phyloP scores from a whole-genome alignment of 2,113 vertebrate genomes.

The Chionomys nivalis region DNA sequence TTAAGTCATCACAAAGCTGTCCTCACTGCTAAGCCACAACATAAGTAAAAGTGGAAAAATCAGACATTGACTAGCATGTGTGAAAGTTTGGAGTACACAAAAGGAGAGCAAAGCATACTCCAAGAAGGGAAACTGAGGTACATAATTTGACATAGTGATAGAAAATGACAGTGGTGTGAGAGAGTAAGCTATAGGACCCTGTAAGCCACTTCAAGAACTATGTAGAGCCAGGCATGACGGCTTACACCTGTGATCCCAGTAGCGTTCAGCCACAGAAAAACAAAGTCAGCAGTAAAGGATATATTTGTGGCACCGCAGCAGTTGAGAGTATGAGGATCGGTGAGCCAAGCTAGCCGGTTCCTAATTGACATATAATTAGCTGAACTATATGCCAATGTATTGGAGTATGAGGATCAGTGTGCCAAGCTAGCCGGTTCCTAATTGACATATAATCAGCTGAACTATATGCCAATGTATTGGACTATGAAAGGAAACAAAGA shows the following conservation, averaged over 20 bases:
- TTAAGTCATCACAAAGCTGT: conserved; percentile 13
- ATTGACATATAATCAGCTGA: background rate
- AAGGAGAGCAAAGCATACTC: conserved; percentile 1
- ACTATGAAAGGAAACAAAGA: background rate
- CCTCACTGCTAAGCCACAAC: background rate
- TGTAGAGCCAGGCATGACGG: background rate
- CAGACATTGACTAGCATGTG: background rate
- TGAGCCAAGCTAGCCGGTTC: background rate
- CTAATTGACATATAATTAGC: background rate
- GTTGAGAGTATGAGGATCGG: background rate
- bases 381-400: conserved; percentile 8
- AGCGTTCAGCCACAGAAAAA: background rate
- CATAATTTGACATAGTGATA: background rate
- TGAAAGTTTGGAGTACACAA: background rate
- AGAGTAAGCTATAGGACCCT: background rate
- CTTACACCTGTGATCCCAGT: background rate
- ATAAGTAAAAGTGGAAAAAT: background rate
- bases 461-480: conserved; percentile 11
- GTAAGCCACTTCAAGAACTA: conserved; percentile 26
- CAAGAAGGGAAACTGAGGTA: background rate
- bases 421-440: background rate
- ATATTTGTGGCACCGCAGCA: background rate
- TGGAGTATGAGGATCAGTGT: background rate
- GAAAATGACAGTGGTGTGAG: conserved; percentile 2
- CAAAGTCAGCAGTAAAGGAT: background rate